Evolutionary conservation across 2,888 invertebrate species (phyloP).

Genomic region (Polymixis flavicincta): DNA sequence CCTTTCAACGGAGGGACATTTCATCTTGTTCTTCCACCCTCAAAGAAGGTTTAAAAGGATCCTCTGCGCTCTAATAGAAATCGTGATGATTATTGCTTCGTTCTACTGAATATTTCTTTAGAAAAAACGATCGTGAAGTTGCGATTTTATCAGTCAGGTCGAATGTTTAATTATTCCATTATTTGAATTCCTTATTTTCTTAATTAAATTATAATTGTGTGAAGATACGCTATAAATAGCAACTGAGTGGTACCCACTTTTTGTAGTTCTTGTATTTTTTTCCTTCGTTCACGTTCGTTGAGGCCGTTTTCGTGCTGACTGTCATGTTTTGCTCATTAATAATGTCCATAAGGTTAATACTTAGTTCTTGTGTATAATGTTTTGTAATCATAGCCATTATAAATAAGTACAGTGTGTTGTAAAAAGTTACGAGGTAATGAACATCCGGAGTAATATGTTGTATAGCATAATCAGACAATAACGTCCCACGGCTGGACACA

Average conservation of each 20-base stretch:
- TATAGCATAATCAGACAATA: background rate
- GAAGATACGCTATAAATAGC: constrained; percentile 16
- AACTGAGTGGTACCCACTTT: background rate
- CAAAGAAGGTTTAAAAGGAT: background rate
- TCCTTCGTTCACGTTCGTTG: constrained; percentile 8
- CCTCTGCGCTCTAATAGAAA: background rate
- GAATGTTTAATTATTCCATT: background rate
- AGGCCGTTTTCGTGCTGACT: constrained; percentile 48
- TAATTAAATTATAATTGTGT: constrained; percentile 1
- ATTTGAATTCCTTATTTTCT: too few species aligned
- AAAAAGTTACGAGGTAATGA: constrained; percentile 2
- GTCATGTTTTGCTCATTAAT: constrained; percentile 68
- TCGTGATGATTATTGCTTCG: background rate
- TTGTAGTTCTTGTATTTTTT: constrained; percentile 33
- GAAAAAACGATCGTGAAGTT: background rate
- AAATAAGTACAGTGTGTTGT: constrained; percentile 65
- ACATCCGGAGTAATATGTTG: background rate
- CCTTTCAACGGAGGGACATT: background rate
- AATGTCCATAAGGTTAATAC: constrained; percentile 72
- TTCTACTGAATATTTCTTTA: background rate
- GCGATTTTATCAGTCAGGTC: background rate
- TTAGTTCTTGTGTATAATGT: constrained; percentile 65
- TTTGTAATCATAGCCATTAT: constrained; percentile 47
- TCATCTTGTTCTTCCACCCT: too few species aligned
- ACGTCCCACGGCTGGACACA: background rate